phyloP scores from a whole-genome alignment of 2,797 vertebrate species.

The Acanthurus tractus region DNA sequence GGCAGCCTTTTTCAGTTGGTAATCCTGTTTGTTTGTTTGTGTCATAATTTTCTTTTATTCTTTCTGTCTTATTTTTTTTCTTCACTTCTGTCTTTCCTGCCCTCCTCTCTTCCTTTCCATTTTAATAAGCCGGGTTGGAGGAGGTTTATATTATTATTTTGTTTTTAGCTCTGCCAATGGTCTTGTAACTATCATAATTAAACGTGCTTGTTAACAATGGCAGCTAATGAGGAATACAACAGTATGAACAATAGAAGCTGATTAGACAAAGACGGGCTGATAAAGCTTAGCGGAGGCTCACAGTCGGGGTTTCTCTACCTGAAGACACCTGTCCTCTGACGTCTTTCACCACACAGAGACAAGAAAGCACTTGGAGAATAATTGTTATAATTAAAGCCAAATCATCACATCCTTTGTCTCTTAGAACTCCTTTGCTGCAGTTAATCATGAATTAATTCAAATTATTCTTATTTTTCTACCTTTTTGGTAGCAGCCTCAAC shows the following conservation, averaged over 20 bases:
- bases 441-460: constrained; percentile 29
- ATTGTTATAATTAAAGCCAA: constrained; percentile 54
- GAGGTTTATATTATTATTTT: constrained; percentile 72
- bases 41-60: constrained; percentile 46
- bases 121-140: constrained; percentile 59
- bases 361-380: neutral
- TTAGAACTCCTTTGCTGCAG: constrained; percentile 2
- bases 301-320: constrained; percentile 64
- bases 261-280: constrained; percentile 85
- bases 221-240: constrained; percentile 96
- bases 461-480: constrained; percentile 10
- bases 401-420: constrained; percentile 59
- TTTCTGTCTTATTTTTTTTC: constrained; percentile 10
- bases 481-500: constrained; percentile 1
- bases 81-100: neutral
- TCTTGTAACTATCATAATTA: constrained; percentile 94
- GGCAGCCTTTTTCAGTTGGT: constrained; percentile 14
- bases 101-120: constrained; percentile 9
- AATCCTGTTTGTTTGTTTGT: constrained; percentile 38
- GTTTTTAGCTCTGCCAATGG: constrained; percentile 88
- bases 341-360: constrained; percentile 9
- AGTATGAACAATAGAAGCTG: constrained; percentile 90
- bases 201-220: constrained; percentile 93
- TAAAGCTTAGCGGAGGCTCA: constrained; percentile 49
- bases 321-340: constrained; percentile 71